Evolutionary conservation across 2,113 vertebrate species (phyloP).

Genomic region (Semnornis frantzii): DNA sequence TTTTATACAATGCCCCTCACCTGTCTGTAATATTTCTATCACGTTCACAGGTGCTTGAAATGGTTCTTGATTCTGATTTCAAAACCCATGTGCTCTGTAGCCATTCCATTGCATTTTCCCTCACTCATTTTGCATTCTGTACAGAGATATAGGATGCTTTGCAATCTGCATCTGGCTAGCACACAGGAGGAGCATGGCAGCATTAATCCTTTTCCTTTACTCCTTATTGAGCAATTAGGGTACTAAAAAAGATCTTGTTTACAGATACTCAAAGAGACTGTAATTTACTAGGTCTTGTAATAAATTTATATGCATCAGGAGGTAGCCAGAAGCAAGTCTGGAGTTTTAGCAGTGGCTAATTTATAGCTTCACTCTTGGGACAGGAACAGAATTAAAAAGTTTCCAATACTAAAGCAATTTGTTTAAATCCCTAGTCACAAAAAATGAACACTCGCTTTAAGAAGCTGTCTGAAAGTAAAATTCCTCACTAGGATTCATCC

Average conservation of each 20-base stretch:
- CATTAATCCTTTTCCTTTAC: not conserved
- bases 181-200: not conserved
- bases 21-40: not conserved
- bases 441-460: not conserved
- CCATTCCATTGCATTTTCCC: not conserved
- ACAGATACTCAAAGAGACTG: not conserved
- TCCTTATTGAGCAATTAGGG: conserved; percentile 19
- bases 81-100: not conserved
- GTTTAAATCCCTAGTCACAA: not conserved
- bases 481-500: not conserved
- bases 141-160: not conserved
- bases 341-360: conserved; percentile 9
- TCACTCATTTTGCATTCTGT: not conserved
- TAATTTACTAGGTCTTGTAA: conserved; percentile 2
- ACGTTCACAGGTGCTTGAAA: not conserved
- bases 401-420: not conserved
- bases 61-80: not conserved
- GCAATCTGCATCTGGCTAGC: not conserved
- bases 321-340: conserved; percentile 7
- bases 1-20: not conserved
- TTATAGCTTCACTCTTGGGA: not conserved
- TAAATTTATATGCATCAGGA: conserved; percentile 23
- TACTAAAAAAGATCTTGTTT: conserved; percentile 22
- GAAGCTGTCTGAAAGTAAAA: not conserved
- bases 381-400: not conserved